phyloP scores from a whole-genome alignment of 2,888 invertebrate genomes.

The Cloeon dipterum region DNA sequence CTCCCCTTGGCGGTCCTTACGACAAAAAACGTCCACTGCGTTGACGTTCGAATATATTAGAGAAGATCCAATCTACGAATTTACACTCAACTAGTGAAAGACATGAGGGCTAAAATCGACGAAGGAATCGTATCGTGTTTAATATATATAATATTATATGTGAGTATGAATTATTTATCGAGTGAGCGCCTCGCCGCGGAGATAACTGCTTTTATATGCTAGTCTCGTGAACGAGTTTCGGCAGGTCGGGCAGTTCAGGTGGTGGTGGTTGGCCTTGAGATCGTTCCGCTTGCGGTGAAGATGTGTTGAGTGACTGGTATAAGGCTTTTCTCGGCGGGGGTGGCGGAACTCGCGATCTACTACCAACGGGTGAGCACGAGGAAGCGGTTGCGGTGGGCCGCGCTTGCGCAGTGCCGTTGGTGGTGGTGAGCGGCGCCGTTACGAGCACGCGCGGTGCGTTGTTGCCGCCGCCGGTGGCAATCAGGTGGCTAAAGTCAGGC shows the following conservation, averaged over 20 bases:
- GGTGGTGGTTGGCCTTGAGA: conserved; percentile 12
- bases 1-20: no score
- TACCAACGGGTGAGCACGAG: conserved; percentile 4
- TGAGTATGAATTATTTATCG: no score
- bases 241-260: conserved; percentile 22
- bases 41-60: no score
- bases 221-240: conserved; percentile 45
- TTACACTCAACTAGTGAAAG: no score
- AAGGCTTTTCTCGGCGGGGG: conserved; percentile 9
- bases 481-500: conserved; percentile 15
- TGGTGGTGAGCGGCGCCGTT: conserved; percentile 15
- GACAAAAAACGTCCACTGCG: no score
- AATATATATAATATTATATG: no score
- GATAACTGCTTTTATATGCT: conserved; percentile 40
- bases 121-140: no score
- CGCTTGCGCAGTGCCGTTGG: conserved; percentile 8
- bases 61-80: no score
- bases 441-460: conserved; percentile 17
- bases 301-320: conserved; percentile 9
- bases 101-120: no score
- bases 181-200: no score
- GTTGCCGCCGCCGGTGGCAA: no score
- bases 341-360: neutral
- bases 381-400: conserved; percentile 6
- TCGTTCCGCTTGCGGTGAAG: conserved; percentile 11